Conservation (phyloP, 2,888 invertebrate species). For the Gerris lacustris region DNA sequence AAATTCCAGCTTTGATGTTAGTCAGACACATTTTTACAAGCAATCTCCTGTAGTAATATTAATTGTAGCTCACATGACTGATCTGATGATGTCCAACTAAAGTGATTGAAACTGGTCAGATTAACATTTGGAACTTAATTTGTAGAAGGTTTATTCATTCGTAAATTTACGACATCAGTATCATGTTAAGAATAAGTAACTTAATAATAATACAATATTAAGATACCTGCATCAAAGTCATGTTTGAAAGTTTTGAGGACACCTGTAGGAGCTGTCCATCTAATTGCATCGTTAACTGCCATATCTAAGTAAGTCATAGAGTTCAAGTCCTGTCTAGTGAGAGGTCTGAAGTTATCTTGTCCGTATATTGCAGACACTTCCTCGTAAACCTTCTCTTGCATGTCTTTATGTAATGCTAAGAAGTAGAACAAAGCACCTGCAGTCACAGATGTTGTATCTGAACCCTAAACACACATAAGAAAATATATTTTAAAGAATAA, state of each 20-base stretch:
- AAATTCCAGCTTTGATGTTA: too few relatives aligned
- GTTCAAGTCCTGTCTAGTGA: background rate
- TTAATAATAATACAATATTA: background rate
- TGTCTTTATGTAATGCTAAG: background rate
- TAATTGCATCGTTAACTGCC: background rate
- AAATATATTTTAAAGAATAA: too few relatives aligned
- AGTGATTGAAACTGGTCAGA: too few relatives aligned
- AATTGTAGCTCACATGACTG: too few relatives aligned
- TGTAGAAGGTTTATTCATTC: too few relatives aligned
- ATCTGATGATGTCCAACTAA: too few relatives aligned
- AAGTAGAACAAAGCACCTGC: background rate
- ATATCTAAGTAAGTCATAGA: background rate
- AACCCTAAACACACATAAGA: background rate
- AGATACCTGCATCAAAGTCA: slow-evolving; percentile 4
- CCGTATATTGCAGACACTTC: background rate
- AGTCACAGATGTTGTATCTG: background rate
- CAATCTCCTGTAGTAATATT: too few relatives aligned
- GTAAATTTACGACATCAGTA: too few relatives aligned
- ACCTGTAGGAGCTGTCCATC: background rate
- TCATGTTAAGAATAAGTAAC: background rate
- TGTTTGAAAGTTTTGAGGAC: background rate
- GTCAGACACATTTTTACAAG: too few relatives aligned
- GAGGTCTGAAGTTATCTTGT: background rate
- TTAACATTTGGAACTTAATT: too few relatives aligned
- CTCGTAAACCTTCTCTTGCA: background rate